Evolutionary conservation across 1,140 invertebrate genomes (phyloP), one percentile per base, ranked within the genome.

Genomic region (Lepidurus packardi): DNA sequence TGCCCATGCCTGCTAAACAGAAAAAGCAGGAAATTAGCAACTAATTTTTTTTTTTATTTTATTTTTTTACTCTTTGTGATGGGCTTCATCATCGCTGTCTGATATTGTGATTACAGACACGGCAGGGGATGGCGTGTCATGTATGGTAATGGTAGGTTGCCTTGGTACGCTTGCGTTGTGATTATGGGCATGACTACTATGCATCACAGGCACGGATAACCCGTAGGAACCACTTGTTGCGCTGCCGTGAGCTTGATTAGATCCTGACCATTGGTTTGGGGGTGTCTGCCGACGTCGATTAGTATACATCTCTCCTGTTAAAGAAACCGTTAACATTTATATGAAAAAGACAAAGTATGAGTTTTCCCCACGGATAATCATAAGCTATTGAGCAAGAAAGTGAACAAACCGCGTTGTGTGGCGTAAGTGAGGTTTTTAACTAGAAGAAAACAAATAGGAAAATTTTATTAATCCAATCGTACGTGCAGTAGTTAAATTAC

Each of bases 31-130:
- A 2, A 34, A 34, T 34, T 34, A 34, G 25, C 25, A 34, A 25
- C n/a, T n/a, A n/a, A n/a, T n/a, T 25, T 34, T 34, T 34, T 34
- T 34, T 34, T 34, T 34, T 34, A 1, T 34, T 34, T 34, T 34
- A 1, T 9, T 9, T 65, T 13, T 13, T 65, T 21, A 65, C 53
- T 65, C 53, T 65, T 65, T 65, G 9, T 13, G 53, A 16, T 65
- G 41, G 21, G 87, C 86, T 84, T 98, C 95, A 84, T 98, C 95
- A 83, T 97, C 96, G 82, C 95, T 96, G 83, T 97, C 96, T 45
- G 95, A 97, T 82, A 98, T 98, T 24, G 95, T 98, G 81, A 98
- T 98, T 79, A 97, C 94, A 75, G 95, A 97, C n/a, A 95, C 92
- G 45, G 86, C 85, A 6, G 95, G 95, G 21, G 94, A 97, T 6